Conservation (phyloP, 2,797 vertebrate species). For the Oreortyx pictus region DNA sequence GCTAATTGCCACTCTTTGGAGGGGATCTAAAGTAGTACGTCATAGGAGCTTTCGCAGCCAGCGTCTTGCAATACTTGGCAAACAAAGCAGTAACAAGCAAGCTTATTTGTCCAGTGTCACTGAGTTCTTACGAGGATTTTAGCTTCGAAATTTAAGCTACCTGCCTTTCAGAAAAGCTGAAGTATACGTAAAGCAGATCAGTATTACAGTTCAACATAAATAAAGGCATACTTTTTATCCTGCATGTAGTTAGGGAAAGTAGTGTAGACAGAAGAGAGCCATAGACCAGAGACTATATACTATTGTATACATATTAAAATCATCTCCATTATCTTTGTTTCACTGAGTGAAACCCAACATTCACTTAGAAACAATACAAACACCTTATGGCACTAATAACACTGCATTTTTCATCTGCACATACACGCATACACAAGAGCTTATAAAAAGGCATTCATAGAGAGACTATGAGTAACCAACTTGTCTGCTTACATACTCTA, state of each 20-base stretch:
- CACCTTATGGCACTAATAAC: neutral
- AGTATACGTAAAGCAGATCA: neutral
- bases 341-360: neutral
- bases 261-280: neutral
- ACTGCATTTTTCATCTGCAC: neutral
- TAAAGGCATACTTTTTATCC: neutral
- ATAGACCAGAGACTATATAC: neutral
- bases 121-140: neutral
- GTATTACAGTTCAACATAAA: neutral
- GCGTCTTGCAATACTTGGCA: neutral
- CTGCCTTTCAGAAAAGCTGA: fast-evolving
- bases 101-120: neutral
- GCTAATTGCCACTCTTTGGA: neutral
- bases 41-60: neutral
- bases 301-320: no score
- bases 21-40: neutral
- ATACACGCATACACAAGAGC: neutral
- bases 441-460: neutral
- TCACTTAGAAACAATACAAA: neutral
- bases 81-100: neutral
- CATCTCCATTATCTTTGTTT: neutral
- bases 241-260: neutral
- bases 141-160: neutral
- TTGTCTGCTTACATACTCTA: neutral
- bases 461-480: neutral